Base-by-base conservation (phyloP, 2,888 invertebrate genomes). In the Reticulitermes lucifugus region DNA sequence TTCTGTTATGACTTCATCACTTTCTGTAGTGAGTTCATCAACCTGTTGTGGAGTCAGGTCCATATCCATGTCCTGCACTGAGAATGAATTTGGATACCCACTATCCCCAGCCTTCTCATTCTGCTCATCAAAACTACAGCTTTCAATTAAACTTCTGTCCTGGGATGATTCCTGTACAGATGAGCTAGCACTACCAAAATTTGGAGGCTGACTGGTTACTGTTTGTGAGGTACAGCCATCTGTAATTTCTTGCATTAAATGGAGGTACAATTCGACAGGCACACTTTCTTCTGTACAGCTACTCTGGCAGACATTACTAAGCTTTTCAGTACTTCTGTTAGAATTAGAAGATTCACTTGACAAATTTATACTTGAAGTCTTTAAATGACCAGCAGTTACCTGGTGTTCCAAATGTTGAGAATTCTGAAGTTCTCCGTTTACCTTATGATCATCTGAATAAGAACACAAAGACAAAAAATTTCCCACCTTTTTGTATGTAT, bases 61-160 rank as follows among this genome's bases (percentile, higher is more conserved):
- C 88, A 22, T 89, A 89, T 25, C 87, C 88, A 89, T 89, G 71
- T 90, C 90, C 43, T 88, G 90, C 6, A 88, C 89, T 3, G 90
- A 89, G 29, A 88, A 88, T 0, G 90, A 89, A 85, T 90, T 90
- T 10, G 90, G 90, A 86, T 90, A 90, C 3, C 90, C 90, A 46
- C 90, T 90, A 83, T 90, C 90, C 87, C 89, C 79, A 22, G 79
- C 79, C n/a, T 70, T 77, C 41, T 83, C 83, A 59, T 85, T 85
- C 55, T 79, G 83, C 29, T 85, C 85, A n/a, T 85, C 85, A 6
- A 83, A 51, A 70, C 83, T 83, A 29, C n/a, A 79, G 51, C 85
- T 85, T 43, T 83, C 83, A 29, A 65, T 79, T 22, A 71, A 25
- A 46, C 81, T 81, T 35, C 46, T 25, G 5, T 81, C 81, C n/a